A percentile compares a stretch with the other conserved stretches of the same genome.
Evolutionary conservation across 2,888 invertebrate genomes (phyloP).

Genomic region (Cyclophora albipunctata): DNA sequence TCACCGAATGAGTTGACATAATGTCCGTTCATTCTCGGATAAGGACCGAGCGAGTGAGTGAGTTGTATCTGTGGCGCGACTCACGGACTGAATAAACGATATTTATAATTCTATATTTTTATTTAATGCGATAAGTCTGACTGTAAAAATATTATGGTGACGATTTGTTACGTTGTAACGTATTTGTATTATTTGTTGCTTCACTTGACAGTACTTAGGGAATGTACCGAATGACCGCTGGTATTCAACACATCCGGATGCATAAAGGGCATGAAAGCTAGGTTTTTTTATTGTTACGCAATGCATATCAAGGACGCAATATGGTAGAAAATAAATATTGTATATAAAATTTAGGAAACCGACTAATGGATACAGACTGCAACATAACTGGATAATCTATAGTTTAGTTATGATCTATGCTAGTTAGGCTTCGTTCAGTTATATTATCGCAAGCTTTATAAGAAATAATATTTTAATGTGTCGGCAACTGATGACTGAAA

Average conservation of each 20-base stretch:
- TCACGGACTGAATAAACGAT: conserved; percentile 52
- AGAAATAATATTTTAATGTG: conserved; percentile 42
- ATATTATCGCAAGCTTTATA: conserved; percentile 67
- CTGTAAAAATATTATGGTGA: conserved; percentile 61
- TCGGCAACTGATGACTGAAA: conserved; percentile 70
- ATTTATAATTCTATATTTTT: conserved; percentile 73
- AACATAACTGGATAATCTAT: conserved; percentile 63
- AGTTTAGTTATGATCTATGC: conserved; percentile 70
- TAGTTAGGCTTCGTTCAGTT: conserved; percentile 69
- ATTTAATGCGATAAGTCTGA: conserved; percentile 74
- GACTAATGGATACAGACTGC: conserved; percentile 70
- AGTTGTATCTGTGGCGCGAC: conserved; percentile 4
- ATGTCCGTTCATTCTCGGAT: neutral
- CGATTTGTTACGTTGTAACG: conserved; percentile 61
- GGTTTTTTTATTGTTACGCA: conserved; percentile 75
- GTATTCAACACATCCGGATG: conserved; percentile 46
- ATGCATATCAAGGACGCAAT: conserved; percentile 76
- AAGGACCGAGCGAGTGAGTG: conserved; percentile 1
- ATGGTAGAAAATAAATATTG: conserved; percentile 75
- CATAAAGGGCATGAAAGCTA: conserved; percentile 66
- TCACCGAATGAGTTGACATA: neutral
- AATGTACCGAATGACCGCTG: conserved; percentile 38
- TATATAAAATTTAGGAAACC: conserved; percentile 66
- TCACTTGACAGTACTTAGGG: conserved; percentile 66
- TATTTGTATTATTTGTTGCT: conserved; percentile 62